Evolutionary conservation across 2,888 invertebrate genomes (phyloP).

Genomic region (Stictocephala bisonia): DNA sequence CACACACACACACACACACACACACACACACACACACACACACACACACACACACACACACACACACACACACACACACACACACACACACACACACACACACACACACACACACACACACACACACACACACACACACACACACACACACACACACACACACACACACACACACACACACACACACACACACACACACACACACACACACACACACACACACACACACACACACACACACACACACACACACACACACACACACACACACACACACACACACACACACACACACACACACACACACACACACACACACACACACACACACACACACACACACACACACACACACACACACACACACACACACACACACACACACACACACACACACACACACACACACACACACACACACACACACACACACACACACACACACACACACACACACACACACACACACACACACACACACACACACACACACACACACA

Average conservation of each 20-base stretch:
- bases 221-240: too few species aligned
- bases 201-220: too few species aligned
- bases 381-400: background rate
- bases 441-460: background rate
- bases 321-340: background rate
- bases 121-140: too few species aligned
- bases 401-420: background rate
- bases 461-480: background rate
- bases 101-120: too few species aligned
- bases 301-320: background rate
- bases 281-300: background rate
- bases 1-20: slow-evolving; percentile 6
- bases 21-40: slow-evolving; percentile 6
- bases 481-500: background rate
- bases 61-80: too few species aligned
- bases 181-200: too few species aligned
- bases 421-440: background rate
- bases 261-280: background rate
- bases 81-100: too few species aligned
- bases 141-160: too few species aligned
- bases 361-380: background rate
- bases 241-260: too few species aligned
- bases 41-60: background rate
- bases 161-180: too few species aligned
- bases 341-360: background rate